Conservation (phyloP, 1,140 invertebrate species). For the Drosophila sulfurigaster region DNA sequence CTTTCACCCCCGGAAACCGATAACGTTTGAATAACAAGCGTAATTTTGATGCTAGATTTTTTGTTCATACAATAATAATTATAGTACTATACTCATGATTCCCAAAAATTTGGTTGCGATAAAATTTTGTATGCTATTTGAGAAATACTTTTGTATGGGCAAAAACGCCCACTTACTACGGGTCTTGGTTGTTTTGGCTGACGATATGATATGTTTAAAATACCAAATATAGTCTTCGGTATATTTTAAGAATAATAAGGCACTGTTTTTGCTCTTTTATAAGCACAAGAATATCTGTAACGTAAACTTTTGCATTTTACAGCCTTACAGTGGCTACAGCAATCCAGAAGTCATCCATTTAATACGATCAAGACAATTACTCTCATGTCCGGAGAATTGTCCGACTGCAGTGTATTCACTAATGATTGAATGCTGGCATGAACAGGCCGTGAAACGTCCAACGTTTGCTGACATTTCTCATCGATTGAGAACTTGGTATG, state of each 20-base stretch:
- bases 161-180: not conserved
- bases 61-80: no score
- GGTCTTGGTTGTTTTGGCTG: no score
- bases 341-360: conserved; percentile 99
- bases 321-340: conserved; percentile 97
- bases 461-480: conserved; percentile 94
- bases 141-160: no score
- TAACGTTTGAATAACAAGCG: no score
- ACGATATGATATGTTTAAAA: no score
- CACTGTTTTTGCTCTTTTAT: conserved; percentile 15
- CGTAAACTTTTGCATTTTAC: conserved; percentile 51
- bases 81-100: no score
- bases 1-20: no score
- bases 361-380: conserved; percentile 96
- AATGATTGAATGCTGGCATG: conserved; percentile 99
- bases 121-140: no score
- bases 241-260: no score
- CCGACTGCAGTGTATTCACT: conserved; percentile 95
- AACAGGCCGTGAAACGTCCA: conserved; percentile 94
- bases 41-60: no score
- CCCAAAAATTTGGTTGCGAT: no score
- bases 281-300: not conserved
- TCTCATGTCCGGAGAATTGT: conserved; percentile 96
- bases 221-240: no score
- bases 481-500: conserved; percentile 90